phyloP scores from a whole-genome alignment of 2,888 invertebrate genomes.

The Pegoplata infirma region DNA sequence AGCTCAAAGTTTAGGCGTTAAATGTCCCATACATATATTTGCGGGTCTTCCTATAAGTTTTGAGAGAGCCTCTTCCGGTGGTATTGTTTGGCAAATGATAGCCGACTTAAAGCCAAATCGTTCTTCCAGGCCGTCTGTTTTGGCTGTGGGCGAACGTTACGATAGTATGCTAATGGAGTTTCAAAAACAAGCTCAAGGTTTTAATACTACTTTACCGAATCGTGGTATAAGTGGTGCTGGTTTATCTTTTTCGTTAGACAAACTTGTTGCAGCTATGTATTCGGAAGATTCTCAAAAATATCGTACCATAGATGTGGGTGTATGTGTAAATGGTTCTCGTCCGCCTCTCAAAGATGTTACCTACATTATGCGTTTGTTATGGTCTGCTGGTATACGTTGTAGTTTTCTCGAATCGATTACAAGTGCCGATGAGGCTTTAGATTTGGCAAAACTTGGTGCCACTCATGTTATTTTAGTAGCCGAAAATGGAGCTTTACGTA shows the following conservation, averaged over 20 bases:
- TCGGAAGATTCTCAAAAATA: slow-evolving; percentile 80
- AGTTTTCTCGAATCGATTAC: slow-evolving; percentile 81
- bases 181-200: slow-evolving; percentile 79
- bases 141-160: slow-evolving; percentile 94
- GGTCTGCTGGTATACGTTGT: slow-evolving; percentile 85
- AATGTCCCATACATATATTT: slow-evolving; percentile 81
- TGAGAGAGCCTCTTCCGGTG: slow-evolving; percentile 80
- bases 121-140: slow-evolving; percentile 81
- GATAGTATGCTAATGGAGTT: slow-evolving; percentile 88
- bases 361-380: slow-evolving; percentile 82
- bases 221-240: slow-evolving; percentile 83
- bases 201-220: slow-evolving; percentile 71
- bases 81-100: slow-evolving; percentile 82
- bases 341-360: slow-evolving; percentile 80
- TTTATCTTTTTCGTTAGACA: slow-evolving; percentile 90
- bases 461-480: slow-evolving; percentile 81
- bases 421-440: slow-evolving; percentile 83
- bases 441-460: slow-evolving; percentile 81
- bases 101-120: slow-evolving; percentile 76
- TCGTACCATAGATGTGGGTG: slow-evolving; percentile 82
- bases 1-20: slow-evolving; percentile 86
- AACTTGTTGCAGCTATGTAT: slow-evolving; percentile 83
- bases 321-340: slow-evolving; percentile 83
- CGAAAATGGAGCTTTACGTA: slow-evolving; percentile 75
- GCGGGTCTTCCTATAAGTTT: slow-evolving; percentile 79